These are phyloP conservation scores for Aramus guarauna DNA, from an alignment of 2,113 vertebrate genomes.

Conservation along the genomic window DNA sequence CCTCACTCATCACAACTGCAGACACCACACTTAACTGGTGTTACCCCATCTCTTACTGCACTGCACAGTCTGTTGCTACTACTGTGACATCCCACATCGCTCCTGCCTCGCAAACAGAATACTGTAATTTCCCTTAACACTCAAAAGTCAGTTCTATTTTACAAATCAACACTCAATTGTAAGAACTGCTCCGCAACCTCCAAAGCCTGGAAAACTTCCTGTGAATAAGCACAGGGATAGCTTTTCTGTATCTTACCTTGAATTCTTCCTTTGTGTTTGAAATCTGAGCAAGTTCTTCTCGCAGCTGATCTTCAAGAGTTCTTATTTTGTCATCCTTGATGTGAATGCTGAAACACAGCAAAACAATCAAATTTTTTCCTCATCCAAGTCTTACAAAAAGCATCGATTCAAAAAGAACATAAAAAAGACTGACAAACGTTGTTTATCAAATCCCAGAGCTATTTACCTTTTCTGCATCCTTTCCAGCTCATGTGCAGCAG, in stretches of 20 bases:
- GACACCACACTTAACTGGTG: not conserved
- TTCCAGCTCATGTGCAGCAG: constrained; percentile 75
- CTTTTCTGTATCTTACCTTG: constrained; percentile 60
- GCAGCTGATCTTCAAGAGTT: constrained; percentile 76
- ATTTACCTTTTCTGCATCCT: constrained; percentile 81
- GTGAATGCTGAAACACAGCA: constrained; percentile 58
- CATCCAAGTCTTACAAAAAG: not conserved
- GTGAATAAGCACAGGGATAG: not conserved
- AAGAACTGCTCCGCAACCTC: not conserved
- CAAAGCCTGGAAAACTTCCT: not conserved
- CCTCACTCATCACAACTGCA: not conserved
- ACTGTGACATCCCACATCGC: not conserved
- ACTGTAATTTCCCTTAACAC: not conserved
- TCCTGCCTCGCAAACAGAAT: not conserved
- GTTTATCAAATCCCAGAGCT: constrained; percentile 28
- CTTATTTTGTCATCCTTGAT: constrained; percentile 79
- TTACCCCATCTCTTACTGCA: not conserved
- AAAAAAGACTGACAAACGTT: not conserved
- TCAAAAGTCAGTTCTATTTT: not conserved
- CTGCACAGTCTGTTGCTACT: not conserved
- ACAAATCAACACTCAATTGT: not conserved
- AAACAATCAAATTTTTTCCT: not conserved
- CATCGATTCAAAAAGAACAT: not conserved
- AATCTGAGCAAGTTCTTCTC: constrained; percentile 60
- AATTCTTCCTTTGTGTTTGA: constrained; percentile 74